Evolutionary conservation across 2,888 invertebrate species (phyloP).

Genomic region (Nephrocerus scutellatus): DNA sequence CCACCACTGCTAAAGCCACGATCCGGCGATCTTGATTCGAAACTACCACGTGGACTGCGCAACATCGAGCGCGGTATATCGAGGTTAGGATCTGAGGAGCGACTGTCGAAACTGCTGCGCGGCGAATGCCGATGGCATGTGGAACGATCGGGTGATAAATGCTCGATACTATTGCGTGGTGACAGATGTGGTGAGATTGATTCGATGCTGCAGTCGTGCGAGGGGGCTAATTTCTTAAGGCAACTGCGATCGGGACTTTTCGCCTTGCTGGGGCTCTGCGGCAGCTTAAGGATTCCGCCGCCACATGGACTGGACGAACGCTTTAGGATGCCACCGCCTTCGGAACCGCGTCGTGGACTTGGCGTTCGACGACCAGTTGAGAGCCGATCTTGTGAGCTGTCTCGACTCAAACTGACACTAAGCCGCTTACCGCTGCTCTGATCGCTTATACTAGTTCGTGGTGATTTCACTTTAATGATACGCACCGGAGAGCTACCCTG

Average conservation of each 20-base stretch:
- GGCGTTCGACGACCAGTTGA: conserved; percentile 40
- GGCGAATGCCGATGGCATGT: conserved; percentile 42
- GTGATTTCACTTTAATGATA: conserved; percentile 49
- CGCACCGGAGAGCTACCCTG: conserved; percentile 46
- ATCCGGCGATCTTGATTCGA: conserved; percentile 37
- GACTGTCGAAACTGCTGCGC: conserved; percentile 44
- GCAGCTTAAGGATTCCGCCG: conserved; percentile 39
- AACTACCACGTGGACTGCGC: conserved; percentile 36
- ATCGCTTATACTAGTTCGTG: conserved; percentile 54
- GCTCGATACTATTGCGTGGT: conserved; percentile 43
- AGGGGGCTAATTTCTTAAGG: conserved; percentile 40
- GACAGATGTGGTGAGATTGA: conserved; percentile 44
- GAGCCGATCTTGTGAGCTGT: conserved; percentile 43
- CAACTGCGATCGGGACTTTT: conserved; percentile 46
- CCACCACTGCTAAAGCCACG: conserved; percentile 22
- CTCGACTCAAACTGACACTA: conserved; percentile 41
- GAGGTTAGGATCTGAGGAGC: conserved; percentile 41
- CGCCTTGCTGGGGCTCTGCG: conserved; percentile 42
- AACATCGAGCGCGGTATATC: conserved; percentile 33
- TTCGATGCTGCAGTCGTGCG: conserved; percentile 42
- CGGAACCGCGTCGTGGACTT: conserved; percentile 43
- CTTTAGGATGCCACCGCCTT: conserved; percentile 44
- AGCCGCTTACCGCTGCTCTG: conserved; percentile 37
- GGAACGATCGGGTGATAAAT: conserved; percentile 43
- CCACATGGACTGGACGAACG: conserved; percentile 36